A percentile compares a stretch with the other conserved stretches of the same genome.
phyloP scores from a whole-genome alignment of 2,888 invertebrate species.

The Glaucopsyche alexis region DNA sequence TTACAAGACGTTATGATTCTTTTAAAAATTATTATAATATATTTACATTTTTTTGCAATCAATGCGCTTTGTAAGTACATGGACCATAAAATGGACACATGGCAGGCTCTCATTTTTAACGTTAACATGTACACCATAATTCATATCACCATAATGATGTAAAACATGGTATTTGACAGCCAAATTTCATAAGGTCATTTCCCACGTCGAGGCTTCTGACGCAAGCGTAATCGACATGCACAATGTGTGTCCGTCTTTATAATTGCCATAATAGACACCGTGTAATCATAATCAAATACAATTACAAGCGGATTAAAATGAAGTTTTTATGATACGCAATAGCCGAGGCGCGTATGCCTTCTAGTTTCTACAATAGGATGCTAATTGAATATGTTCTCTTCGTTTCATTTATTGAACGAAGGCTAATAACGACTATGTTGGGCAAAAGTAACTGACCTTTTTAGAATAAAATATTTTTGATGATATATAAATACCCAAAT shows the following conservation, averaged over 20 bases:
- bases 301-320: constrained; percentile 63
- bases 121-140: constrained; percentile 13
- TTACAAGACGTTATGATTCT: too few relatives aligned
- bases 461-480: neutral
- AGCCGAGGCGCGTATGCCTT: constrained; percentile 43
- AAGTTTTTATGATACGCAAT: constrained; percentile 57
- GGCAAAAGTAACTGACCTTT: neutral
- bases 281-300: constrained; percentile 69
- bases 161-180: constrained; percentile 12
- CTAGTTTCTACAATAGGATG: constrained; percentile 49
- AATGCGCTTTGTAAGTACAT: too few relatives aligned
- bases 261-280: constrained; percentile 69
- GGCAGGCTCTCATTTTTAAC: neutral
- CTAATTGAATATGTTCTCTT: constrained; percentile 47
- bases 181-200: constrained; percentile 40
- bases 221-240: constrained; percentile 56
- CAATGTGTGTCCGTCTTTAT: constrained; percentile 60
- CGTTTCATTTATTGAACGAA: neutral
- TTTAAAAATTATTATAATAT: too few relatives aligned
- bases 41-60: too few relatives aligned
- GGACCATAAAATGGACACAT: too few relatives aligned
- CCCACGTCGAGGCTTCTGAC: constrained; percentile 52
- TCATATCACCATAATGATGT: constrained; percentile 11
- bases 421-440: constrained; percentile 2
- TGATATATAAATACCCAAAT: too few relatives aligned